A percentile compares a stretch with the other conserved stretches of the same genome.
Conservation (phyloP, 1,140 invertebrate species). For the Eupristina koningsbergeri region DNA sequence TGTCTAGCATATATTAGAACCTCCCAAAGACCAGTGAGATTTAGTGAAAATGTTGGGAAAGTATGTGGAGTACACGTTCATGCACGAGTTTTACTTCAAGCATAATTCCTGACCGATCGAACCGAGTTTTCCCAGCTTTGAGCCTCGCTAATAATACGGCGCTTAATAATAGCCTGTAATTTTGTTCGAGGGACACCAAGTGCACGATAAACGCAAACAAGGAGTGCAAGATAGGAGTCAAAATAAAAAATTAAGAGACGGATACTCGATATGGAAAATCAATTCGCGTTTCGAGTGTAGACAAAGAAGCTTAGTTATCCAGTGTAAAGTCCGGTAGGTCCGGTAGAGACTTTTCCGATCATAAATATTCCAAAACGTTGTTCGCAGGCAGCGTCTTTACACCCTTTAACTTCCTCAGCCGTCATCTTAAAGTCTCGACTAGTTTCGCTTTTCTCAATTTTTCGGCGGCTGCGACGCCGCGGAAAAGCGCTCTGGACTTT, state of each 20-base stretch:
- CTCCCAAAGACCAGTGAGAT: not conserved
- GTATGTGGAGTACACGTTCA: too few species aligned
- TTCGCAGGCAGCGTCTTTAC: slow-evolving; percentile 49
- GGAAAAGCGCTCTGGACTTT: slow-evolving; percentile 45
- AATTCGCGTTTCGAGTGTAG: not conserved
- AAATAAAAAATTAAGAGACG: not conserved
- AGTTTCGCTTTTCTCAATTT: not conserved
- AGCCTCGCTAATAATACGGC: not conserved
- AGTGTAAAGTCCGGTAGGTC: slow-evolving; percentile 30
- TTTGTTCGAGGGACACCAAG: not conserved
- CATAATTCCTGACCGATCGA: not conserved
- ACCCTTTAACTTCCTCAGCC: slow-evolving; percentile 55
- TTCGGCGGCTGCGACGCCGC: not conserved
- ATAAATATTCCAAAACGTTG: slow-evolving; percentile 59
- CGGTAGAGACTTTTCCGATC: slow-evolving; percentile 46
- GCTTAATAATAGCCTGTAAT: not conserved
- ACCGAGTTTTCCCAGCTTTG: not conserved
- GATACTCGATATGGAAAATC: not conserved
- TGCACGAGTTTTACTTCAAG: too few species aligned
- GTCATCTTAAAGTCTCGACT: slow-evolving; percentile 29
- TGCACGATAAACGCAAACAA: not conserved
- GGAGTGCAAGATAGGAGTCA: not conserved
- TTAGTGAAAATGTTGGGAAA: not conserved
- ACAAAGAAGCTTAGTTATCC: not conserved
- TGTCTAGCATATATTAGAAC: not conserved